Evolutionary conservation across 2,113 vertebrate genomes (phyloP), one percentile per base, ranked within the genome.

Genomic region (Machaerirhynchus nigripectus): DNA sequence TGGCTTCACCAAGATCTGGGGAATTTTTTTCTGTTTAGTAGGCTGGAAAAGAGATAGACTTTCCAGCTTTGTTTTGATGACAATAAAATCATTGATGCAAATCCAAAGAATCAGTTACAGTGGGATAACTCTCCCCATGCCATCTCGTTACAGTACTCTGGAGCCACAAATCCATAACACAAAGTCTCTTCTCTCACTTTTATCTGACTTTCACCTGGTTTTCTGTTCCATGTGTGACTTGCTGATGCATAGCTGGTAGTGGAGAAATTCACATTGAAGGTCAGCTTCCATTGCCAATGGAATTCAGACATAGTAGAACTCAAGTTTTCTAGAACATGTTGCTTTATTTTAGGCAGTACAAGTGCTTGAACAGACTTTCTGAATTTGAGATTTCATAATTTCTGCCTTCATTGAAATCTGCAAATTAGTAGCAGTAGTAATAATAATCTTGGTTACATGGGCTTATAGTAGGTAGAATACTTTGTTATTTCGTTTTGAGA

Each of bases 361-460:
- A 67, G 22, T 65, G 5, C 18, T 60, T 26, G 6, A 82, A 46
- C 4, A 46, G 57, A 42, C 18, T 64, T 89, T 37, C 44, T 77
- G 74, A 83, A 37, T 84, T 88, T 70, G 9, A 1, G 3, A 47
- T 63, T 27, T 57, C 8, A 2, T 55, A 14, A 59, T 77, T 74
- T 87, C 23, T 85, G 5, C 24, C 10, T 75, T 26, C 31, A 12
- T 46, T 2, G 9, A 27, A 49, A 65, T 73, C 21, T 87, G 35
- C 28, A 56, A 52, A 77, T 56, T 40, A 52, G 7, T 39, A 69
- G 11, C 19, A 65, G 42, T 23, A 86, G 7, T 35, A 57, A 18
- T 81, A 88, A 67, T 40, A 60, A 68, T 13, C 11, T 37, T 0
- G 1, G 14, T 53, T 59, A 49, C 0, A 0, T 17, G 9, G 31